These are phyloP conservation scores for Tonatia bakeri DNA, from an alignment of 2,113 vertebrate genomes.

Conservation along the genomic window DNA sequence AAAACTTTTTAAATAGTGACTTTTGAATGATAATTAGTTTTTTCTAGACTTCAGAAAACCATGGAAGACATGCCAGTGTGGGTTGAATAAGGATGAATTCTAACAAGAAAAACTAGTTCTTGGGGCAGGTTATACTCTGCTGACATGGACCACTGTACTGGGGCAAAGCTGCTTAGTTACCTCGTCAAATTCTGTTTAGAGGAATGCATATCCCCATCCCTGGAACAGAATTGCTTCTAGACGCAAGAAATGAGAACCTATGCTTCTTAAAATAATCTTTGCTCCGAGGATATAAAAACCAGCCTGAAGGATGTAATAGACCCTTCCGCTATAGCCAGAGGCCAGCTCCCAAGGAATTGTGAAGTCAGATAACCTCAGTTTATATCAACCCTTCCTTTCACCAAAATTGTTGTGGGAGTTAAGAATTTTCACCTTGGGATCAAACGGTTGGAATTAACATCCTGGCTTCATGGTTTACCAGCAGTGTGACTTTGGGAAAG, in stretches of 20 bases:
- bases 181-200: neutral
- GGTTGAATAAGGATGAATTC: neutral
- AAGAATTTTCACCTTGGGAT: neutral
- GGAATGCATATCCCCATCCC: neutral
- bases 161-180: neutral
- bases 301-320: neutral
- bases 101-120: neutral
- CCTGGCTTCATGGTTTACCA: neutral
- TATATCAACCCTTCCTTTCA: neutral
- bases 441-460: neutral
- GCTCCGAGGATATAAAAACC: neutral
- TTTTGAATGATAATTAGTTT: neutral
- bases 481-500: neutral
- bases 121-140: neutral
- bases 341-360: neutral
- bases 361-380: neutral
- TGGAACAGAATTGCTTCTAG: neutral
- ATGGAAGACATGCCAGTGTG: neutral
- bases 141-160: neutral
- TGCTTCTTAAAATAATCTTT: neutral
- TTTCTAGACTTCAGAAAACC: neutral
- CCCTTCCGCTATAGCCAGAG: neutral
- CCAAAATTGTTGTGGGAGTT: no score
- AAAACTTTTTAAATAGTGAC: neutral
- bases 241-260: neutral